phyloP scores from a whole-genome alignment of 2,113 vertebrate species.

The Illadopsis cleaveri region DNA sequence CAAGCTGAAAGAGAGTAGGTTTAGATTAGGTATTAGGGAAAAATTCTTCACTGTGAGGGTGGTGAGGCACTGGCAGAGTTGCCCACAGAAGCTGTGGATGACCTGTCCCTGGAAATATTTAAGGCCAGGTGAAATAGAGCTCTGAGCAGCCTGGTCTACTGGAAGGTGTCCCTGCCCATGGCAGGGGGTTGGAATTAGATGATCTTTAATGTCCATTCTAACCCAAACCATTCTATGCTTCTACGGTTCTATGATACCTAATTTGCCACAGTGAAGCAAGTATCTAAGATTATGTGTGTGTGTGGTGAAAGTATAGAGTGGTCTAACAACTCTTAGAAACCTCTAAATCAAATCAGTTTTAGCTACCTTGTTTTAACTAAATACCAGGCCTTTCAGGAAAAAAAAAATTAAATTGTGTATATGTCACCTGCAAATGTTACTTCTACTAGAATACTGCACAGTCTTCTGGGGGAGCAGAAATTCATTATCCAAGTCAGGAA shows the following conservation, averaged over 20 bases:
- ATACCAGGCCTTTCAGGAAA: background rate
- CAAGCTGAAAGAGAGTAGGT: background rate
- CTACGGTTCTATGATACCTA: background rate
- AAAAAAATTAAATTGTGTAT: background rate
- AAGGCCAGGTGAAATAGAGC: background rate
- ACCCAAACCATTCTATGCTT: background rate
- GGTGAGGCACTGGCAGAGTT: background rate
- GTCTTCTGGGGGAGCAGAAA: background rate
- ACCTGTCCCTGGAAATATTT: background rate
- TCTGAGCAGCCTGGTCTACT: background rate
- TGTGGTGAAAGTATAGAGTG: background rate
- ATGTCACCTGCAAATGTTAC: background rate
- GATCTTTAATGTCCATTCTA: background rate
- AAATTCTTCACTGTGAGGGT: background rate
- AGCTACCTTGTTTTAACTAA: background rate
- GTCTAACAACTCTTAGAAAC: background rate
- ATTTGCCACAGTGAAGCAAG: background rate
- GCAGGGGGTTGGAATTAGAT: background rate
- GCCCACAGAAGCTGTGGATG: background rate
- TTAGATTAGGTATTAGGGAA: background rate
- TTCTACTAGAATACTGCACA: background rate
- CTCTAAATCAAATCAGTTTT: background rate
- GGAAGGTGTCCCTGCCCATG: background rate
- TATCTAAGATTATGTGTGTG: background rate
- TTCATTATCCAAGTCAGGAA: background rate